Evolutionary conservation across 2,113 vertebrate genomes (phyloP).

Genomic region (Haemorhous mexicanus): DNA sequence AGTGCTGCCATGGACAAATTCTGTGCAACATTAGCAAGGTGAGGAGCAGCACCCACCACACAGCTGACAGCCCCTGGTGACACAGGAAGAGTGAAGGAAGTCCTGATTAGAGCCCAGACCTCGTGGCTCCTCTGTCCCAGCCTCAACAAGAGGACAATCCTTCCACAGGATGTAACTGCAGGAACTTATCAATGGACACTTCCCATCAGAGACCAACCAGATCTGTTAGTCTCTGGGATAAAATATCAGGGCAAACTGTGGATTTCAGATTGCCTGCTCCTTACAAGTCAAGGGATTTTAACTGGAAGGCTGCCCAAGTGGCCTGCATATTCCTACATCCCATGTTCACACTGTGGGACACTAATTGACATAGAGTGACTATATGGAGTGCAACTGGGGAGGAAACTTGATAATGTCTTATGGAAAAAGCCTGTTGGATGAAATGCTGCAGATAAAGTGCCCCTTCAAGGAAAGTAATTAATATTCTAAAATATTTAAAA

Average conservation of each 20-base stretch:
- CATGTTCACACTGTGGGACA: constrained; percentile 61
- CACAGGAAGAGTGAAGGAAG: constrained; percentile 24
- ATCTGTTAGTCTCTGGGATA: constrained; percentile 46
- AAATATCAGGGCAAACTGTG: constrained; percentile 30
- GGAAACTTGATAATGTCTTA: constrained; percentile 53
- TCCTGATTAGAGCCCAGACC: constrained; percentile 45
- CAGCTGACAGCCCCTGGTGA: neutral
- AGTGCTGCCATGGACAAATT: neutral
- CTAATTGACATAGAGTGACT: constrained; percentile 59
- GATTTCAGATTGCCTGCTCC: constrained; percentile 39
- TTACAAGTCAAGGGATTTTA: constrained; percentile 39
- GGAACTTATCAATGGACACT: constrained; percentile 59
- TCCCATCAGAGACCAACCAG: constrained; percentile 31
- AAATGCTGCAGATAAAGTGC: constrained; percentile 54
- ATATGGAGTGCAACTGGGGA: constrained; percentile 39
- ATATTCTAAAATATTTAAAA: neutral
- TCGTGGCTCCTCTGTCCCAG: constrained; percentile 23
- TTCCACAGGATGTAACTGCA: constrained; percentile 44
- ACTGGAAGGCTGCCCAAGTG: constrained; percentile 63
- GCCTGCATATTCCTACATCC: constrained; percentile 56
- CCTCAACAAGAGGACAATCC: constrained; percentile 6
- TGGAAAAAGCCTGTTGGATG: constrained; percentile 59
- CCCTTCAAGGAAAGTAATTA: constrained; percentile 34
- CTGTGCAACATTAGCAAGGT: neutral
- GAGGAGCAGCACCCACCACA: neutral